These are phyloP conservation scores for Drosophila yakuba DNA, from an alignment of 1,140 invertebrate species.

Conservation along the genomic window DNA sequence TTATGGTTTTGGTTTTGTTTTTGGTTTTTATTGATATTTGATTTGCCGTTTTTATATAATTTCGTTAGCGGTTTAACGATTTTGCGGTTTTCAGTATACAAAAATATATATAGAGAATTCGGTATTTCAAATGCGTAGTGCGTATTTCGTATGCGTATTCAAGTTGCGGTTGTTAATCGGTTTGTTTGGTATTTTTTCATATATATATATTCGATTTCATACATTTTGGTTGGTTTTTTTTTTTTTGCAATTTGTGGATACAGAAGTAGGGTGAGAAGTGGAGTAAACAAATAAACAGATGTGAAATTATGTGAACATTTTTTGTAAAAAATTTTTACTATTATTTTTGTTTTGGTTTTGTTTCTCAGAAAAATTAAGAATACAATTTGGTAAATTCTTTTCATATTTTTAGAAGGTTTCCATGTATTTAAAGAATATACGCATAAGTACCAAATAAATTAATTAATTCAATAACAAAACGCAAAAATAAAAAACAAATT, in stretches of 20 bases:
- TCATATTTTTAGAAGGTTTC: slow-evolving; percentile 35
- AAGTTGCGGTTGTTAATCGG: slow-evolving; percentile 50
- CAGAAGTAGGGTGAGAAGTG: slow-evolving; percentile 84
- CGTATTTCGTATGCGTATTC: slow-evolving; percentile 66
- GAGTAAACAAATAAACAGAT: slow-evolving; percentile 85
- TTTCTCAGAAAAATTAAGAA: slow-evolving; percentile 36
- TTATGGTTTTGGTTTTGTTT: slow-evolving; percentile 1
- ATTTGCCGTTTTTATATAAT: slow-evolving; percentile 19
- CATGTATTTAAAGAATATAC: slow-evolving; percentile 20
- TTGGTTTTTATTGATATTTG: slow-evolving; percentile 31
- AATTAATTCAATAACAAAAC: slow-evolving; percentile 39
- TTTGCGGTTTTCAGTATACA: slow-evolving; percentile 50
- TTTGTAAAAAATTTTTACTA: slow-evolving; percentile 51
- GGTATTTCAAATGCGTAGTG: slow-evolving; percentile 38
- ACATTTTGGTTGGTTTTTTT: slow-evolving; percentile 55
- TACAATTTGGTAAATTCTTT: slow-evolving; percentile 41
- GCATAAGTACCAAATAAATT: slow-evolving; percentile 35
- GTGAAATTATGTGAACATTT: slow-evolving; percentile 84
- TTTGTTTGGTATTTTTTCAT: slow-evolving; percentile 40
- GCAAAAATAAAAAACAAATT: slow-evolving; percentile 20
- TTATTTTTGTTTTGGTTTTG: slow-evolving; percentile 34
- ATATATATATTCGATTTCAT: slow-evolving; percentile 35
- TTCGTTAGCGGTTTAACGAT: slow-evolving; percentile 46
- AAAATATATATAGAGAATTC: slow-evolving; percentile 42
- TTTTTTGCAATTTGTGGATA: slow-evolving; percentile 80